phyloP scores from a whole-genome alignment of 2,888 invertebrate species.

The Pyrgus malvae region DNA sequence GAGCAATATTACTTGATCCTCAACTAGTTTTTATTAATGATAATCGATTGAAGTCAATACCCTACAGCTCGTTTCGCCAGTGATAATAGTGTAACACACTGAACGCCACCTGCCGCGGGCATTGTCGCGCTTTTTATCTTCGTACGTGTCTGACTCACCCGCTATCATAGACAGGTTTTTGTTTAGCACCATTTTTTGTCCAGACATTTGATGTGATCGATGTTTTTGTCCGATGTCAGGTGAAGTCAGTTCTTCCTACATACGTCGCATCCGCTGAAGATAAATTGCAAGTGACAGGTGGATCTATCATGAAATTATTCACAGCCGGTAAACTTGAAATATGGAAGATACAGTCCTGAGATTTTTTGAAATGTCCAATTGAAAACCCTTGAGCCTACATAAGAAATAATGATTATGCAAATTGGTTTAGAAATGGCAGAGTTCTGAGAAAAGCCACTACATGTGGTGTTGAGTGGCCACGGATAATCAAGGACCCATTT shows the following conservation, averaged over 20 bases:
- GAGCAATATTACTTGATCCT: background rate
- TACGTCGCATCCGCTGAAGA: background rate
- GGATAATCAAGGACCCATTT: no score
- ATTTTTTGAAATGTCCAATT: no score
- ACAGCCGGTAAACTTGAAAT: no score
- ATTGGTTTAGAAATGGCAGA: no score
- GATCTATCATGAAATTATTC: no score
- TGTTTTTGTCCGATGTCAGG: constrained; percentile 8
- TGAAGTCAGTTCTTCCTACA: background rate
- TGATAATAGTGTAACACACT: constrained; percentile 3
- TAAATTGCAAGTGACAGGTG: no score
- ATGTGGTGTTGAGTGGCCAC: no score
- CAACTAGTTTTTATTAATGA: background rate
- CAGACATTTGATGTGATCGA: background rate
- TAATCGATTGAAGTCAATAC: constrained; percentile 1
- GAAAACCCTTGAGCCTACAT: no score
- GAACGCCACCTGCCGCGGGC: constrained; percentile 10
- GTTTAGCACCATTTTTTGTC: constrained; percentile 14
- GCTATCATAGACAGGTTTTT: constrained; percentile 27
- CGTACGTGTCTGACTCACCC: constrained; percentile 14
- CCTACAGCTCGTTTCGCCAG: background rate
- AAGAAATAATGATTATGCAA: no score
- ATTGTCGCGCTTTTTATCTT: constrained; percentile 5
- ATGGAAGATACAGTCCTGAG: no score
- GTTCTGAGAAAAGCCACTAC: no score